Base-by-base conservation (phyloP, 2,888 invertebrate genomes). In the Drosophila ezoana region DNA sequence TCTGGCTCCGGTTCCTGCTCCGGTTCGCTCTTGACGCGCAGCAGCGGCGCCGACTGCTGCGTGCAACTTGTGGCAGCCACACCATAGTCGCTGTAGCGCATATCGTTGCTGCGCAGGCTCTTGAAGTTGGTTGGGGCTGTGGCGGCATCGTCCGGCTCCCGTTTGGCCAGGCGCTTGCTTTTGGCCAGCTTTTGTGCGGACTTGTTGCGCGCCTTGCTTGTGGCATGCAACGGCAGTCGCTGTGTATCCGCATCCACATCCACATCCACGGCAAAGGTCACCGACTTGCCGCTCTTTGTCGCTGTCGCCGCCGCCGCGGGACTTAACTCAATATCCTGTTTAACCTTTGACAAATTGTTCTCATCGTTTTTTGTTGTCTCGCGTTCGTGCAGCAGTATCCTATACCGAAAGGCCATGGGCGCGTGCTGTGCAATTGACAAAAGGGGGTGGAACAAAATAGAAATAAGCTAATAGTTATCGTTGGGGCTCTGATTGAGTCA, bases 391-490 rank as follows among this genome's bases (percentile, higher is more conserved):
- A 92, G 77, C 58, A 92, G 92, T 73, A 95, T 94, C 45, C 94
- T 93, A 90, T 95, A 95, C 90, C 93, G 94, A 89, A 95, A 95
- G 63, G 94, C 92, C 94, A 95, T 94, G 13, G 95, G 95, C 58
- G 94, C 94, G 45, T 93, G 93, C 95, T 95, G 92, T 32, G 18
- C 5, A n/a, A 20, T 40, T 8, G 32, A 41, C 35, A 76, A 33
- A 23, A 28, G 28, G 40, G 38, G 47, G 35, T 28, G 41, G 48
- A 16, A 5, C 13, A 9, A 52, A 37, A 59, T 56, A 38, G 51
- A 62, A 57, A 54, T 32, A 40, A 11, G 8, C 10, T 33, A 40
- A 54, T 33, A n/a, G 16, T 16, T 40, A 40, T 40, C 16, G 23
- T 23, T 23, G 23, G 23, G 23, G 5, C 23, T 23, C 23, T n/a